Conservation (phyloP, 2,888 invertebrate genomes). For the Caenorhabditis doughertyi region DNA sequence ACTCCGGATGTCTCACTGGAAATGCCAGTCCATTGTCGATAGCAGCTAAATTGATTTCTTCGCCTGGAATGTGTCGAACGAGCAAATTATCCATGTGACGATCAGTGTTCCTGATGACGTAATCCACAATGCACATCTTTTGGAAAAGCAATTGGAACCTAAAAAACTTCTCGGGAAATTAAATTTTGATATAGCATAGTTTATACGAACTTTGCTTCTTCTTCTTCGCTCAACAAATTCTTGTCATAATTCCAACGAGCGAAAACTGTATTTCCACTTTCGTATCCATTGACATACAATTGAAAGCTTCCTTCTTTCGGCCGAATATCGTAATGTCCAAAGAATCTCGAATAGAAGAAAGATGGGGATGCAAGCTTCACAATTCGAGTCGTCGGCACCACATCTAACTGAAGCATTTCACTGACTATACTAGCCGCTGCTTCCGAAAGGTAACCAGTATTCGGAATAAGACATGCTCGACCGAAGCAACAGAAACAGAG, state of each 20-base stretch:
- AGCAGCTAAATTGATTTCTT: constrained; percentile 91
- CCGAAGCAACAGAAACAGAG: constrained; percentile 95
- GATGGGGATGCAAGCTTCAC: constrained; percentile 97
- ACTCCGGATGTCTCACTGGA: constrained; percentile 98
- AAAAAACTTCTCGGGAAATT: constrained; percentile 17
- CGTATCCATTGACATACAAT: constrained; percentile 95
- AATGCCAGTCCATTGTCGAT: constrained; percentile 99
- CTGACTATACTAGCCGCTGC: constrained; percentile 98
- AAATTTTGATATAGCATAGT: background rate
- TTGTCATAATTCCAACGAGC: constrained; percentile 85
- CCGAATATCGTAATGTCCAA: constrained; percentile 67
- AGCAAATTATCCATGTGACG: constrained; percentile 99
- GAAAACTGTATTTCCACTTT: constrained; percentile 97
- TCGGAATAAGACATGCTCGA: constrained; percentile 96
- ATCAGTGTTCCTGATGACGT: constrained; percentile 81
- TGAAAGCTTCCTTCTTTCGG: constrained; percentile 86
- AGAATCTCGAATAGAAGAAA: constrained; percentile 90
- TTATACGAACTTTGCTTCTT: constrained; percentile 59
- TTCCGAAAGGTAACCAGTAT: constrained; percentile 98
- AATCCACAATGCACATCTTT: constrained; percentile 83
- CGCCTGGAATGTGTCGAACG: constrained; percentile 85
- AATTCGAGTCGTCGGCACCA: constrained; percentile 95
- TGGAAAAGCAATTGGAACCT: constrained; percentile 94
- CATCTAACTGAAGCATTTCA: constrained; percentile 89
- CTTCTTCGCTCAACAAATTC: constrained; percentile 71